A percentile compares a stretch with the other conserved stretches of the same genome.
These are phyloP conservation scores for Dromius quadrimaculatus DNA, from an alignment of 2,888 invertebrate species.

Conservation along the genomic window DNA sequence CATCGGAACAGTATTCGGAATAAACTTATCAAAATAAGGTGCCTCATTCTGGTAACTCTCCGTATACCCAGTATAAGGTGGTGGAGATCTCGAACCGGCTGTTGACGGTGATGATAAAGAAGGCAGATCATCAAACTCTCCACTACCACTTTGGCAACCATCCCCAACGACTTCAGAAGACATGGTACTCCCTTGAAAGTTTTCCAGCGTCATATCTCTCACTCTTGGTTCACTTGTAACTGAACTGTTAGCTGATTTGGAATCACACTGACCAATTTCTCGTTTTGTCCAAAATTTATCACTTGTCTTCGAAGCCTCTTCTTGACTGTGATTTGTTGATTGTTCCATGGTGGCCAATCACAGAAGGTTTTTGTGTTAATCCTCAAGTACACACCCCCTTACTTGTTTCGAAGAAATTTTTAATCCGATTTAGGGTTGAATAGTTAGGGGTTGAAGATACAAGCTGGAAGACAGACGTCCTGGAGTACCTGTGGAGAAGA, in stretches of 20 bases:
- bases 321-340: constrained; percentile 37
- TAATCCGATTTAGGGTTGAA: constrained; percentile 44
- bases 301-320: constrained; percentile 20
- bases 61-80: constrained; percentile 54
- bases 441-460: constrained; percentile 1
- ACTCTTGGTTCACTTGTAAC: constrained; percentile 43
- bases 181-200: constrained; percentile 41
- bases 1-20: constrained; percentile 17
- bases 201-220: constrained; percentile 53
- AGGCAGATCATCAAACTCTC: constrained; percentile 46
- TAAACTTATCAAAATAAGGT: constrained; percentile 27
- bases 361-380: constrained; percentile 23
- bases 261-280: constrained; percentile 54
- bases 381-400: constrained; percentile 41
- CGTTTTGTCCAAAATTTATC: constrained; percentile 55
- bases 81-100: constrained; percentile 54
- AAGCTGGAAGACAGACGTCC: not conserved
- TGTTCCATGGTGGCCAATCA: constrained; percentile 55
- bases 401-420: constrained; percentile 39
- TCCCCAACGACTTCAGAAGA: constrained; percentile 22
- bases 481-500: constrained; percentile 42
- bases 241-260: constrained; percentile 17
- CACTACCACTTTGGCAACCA: constrained; percentile 54
- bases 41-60: constrained; percentile 40
- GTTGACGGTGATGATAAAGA: constrained; percentile 50